A percentile compares a stretch with the other conserved stretches of the same genome.
phyloP scores from a whole-genome alignment of 1,140 invertebrate species.

The Cheumatopsyche charites region DNA sequence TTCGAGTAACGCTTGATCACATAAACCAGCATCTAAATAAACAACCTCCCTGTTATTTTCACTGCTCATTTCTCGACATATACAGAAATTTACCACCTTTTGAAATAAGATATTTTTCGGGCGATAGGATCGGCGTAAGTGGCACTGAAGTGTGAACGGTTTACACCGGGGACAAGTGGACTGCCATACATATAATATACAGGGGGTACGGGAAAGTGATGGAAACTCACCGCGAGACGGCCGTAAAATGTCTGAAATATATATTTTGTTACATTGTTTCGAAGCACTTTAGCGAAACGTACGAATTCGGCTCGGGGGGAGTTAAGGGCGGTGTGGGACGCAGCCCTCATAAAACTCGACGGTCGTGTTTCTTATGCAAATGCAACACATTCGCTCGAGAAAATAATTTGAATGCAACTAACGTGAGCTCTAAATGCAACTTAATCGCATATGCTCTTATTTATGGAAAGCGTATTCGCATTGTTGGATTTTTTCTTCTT shows the following conservation, averaged over 20 bases:
- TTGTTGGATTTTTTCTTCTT: too few relatives aligned
- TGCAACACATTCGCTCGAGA: constrained; percentile 17
- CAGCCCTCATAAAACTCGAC: neutral
- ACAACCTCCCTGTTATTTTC: too few relatives aligned
- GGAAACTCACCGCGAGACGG: constrained; percentile 24
- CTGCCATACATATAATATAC: too few relatives aligned
- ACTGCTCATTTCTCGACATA: neutral
- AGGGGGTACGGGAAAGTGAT: constrained; percentile 1
- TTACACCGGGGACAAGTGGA: neutral
- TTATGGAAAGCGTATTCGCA: neutral
- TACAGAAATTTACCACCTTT: constrained; percentile 7
- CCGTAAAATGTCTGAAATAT: constrained; percentile 25
- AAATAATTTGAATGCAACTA: constrained; percentile 16
- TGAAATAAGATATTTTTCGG: constrained; percentile 22
- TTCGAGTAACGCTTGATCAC: too few relatives aligned
- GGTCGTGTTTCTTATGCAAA: constrained; percentile 25
- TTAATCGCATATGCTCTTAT: neutral
- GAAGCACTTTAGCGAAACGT: constrained; percentile 12
- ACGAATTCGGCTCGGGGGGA: neutral
- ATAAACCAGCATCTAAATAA: too few relatives aligned
- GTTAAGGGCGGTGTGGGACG: neutral
- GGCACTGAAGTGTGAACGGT: constrained; percentile 27
- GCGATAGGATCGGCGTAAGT: constrained; percentile 18
- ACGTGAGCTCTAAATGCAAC: neutral
- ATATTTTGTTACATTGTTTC: constrained; percentile 32